Conservation (phyloP, 2,113 vertebrate genomes). For the Ia io region DNA sequence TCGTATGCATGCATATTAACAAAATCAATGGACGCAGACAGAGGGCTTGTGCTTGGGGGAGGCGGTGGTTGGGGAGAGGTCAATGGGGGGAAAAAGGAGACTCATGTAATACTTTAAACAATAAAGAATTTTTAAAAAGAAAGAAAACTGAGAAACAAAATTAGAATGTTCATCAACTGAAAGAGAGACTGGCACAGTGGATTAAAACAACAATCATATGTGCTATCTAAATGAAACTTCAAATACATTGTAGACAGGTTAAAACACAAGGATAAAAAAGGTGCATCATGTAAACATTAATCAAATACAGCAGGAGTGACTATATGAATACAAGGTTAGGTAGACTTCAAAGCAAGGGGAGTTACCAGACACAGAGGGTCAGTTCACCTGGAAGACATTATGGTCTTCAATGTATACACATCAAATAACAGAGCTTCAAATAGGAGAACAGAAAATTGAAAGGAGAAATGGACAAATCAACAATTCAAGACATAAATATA, state of each 20-base stretch:
- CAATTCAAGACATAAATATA: neutral
- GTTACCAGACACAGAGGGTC: neutral
- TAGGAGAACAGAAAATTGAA: neutral
- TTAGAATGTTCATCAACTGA: neutral
- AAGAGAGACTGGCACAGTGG: neutral
- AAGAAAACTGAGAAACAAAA: neutral
- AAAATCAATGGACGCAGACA: no score
- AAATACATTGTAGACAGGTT: neutral
- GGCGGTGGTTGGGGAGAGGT: no score
- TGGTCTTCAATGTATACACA: neutral
- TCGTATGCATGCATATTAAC: no score
- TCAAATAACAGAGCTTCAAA: neutral
- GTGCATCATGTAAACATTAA: neutral
- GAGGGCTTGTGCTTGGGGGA: no score
- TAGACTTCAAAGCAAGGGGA: neutral
- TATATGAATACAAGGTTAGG: neutral
- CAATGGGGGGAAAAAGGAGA: no score
- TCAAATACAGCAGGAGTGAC: neutral
- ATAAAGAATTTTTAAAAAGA: no score
- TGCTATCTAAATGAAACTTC: neutral
- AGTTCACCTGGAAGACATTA: neutral
- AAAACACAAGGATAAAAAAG: slow-evolving; percentile 20
- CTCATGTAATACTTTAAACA: no score
- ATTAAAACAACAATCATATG: neutral
- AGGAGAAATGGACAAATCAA: neutral